A percentile compares a stretch with the other conserved stretches of the same genome.
Conservation (phyloP, 1,140 invertebrate genomes). For the Myzus persicae region DNA sequence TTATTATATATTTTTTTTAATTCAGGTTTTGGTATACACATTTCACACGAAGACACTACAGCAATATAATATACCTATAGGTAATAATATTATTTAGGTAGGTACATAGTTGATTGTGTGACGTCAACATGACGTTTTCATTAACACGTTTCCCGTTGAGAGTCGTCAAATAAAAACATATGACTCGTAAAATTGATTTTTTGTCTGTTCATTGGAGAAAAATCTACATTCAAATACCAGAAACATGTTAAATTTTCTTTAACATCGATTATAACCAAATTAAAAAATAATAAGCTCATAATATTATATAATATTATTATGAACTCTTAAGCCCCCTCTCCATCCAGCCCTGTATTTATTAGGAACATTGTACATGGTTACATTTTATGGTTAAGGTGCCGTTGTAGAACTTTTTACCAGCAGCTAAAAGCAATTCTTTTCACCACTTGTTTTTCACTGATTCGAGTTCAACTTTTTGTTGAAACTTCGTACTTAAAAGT, state of each 20-base stretch:
- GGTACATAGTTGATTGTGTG: neutral
- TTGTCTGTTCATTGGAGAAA: neutral
- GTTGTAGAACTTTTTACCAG: too few species aligned
- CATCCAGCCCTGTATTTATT: too few species aligned
- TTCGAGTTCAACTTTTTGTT: too few species aligned
- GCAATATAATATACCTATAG: neutral
- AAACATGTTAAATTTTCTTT: neutral
- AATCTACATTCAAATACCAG: neutral
- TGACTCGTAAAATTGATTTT: neutral
- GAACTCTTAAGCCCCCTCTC: too few species aligned
- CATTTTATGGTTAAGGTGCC: too few species aligned
- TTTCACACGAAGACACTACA: neutral
- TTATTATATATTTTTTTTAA: neutral
- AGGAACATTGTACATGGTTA: too few species aligned
- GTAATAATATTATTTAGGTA: neutral
- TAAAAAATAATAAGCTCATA: too few species aligned
- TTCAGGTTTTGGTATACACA: neutral
- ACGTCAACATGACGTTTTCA: neutral
- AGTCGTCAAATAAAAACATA: neutral
- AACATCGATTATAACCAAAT: too few species aligned
- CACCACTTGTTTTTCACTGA: too few species aligned
- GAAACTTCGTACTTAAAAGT: too few species aligned
- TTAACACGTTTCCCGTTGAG: neutral
- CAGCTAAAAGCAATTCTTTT: too few species aligned
- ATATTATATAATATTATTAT: too few species aligned